phyloP scores from a whole-genome alignment of 2,888 invertebrate genomes.

The Sarcophaga subvicina region DNA sequence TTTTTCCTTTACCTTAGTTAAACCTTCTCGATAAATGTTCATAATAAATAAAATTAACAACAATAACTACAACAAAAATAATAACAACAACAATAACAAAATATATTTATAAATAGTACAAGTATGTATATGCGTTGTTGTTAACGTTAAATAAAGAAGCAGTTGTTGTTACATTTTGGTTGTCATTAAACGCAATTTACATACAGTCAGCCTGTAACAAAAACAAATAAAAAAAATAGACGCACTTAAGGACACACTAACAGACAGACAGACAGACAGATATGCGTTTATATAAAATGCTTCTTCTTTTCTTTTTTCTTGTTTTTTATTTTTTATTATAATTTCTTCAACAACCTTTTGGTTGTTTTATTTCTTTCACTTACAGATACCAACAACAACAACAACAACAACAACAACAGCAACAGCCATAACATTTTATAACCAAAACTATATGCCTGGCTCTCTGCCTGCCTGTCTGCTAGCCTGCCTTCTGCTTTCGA shows the following conservation, averaged over 20 bases:
- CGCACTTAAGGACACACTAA: background rate
- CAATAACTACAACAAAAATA: constrained; percentile 5
- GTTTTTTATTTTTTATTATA: constrained; percentile 53
- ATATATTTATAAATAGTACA: background rate
- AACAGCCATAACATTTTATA: constrained; percentile 15
- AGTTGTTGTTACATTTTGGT: constrained; percentile 43
- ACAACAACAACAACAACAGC: background rate
- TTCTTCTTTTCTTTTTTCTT: background rate
- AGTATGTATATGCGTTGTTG: constrained; percentile 47
- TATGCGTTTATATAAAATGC: constrained; percentile 58
- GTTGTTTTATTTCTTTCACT: constrained; percentile 61
- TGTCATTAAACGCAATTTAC: constrained; percentile 67
- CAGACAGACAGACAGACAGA: background rate
- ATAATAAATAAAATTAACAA: constrained; percentile 13
- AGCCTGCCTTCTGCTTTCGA: background rate
- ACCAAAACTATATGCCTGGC: background rate
- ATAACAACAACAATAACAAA: constrained; percentile 21
- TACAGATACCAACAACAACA: constrained; percentile 28
- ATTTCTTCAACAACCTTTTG: constrained; percentile 65
- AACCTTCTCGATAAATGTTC: background rate
- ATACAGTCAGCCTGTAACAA: constrained; percentile 25
- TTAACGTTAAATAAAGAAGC: constrained; percentile 20
- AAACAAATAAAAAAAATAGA: background rate
- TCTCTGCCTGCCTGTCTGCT: background rate
- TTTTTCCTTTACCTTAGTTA: constrained; percentile 22